Percentiles rank a stretch among this genome's conserved stretches.
These are phyloP conservation scores for Ischnus inquisitorius DNA, from an alignment of 2,888 invertebrate genomes.

Conservation along the genomic window DNA sequence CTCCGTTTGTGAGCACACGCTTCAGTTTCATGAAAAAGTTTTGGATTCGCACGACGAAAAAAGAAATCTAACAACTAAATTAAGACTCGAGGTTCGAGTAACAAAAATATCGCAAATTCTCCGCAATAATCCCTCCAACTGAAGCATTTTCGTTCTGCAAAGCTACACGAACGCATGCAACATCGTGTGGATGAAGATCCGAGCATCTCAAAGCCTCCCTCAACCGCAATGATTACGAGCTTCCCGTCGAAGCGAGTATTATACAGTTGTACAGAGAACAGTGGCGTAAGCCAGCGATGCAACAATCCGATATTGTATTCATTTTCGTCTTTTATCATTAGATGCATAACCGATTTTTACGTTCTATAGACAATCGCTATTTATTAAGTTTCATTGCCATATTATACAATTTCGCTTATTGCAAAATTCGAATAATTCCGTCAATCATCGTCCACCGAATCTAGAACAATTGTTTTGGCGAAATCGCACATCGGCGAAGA, in stretches of 20 bases:
- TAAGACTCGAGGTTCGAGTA: slow-evolving; percentile 31
- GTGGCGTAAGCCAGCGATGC: slow-evolving; percentile 42
- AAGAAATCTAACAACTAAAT: slow-evolving; percentile 20
- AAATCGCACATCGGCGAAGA: slow-evolving; percentile 8
- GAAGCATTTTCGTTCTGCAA: slow-evolving; percentile 7
- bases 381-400: not conserved
- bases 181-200: slow-evolving; percentile 48
- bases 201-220: slow-evolving; percentile 63
- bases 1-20: not conserved
- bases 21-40: not conserved
- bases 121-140: slow-evolving; percentile 28
- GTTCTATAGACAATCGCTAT: not conserved
- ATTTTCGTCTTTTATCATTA: not conserved
- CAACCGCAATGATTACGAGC: slow-evolving; percentile 58
- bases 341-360: not conserved
- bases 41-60: not conserved
- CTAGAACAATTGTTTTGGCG: not conserved
- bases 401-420: not conserved
- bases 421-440: not conserved
- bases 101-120: slow-evolving; percentile 54
- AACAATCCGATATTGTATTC: not conserved
- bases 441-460: not conserved
- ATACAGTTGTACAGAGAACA: slow-evolving; percentile 39
- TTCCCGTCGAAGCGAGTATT: slow-evolving; percentile 28
- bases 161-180: slow-evolving; percentile 20